These are phyloP conservation scores for Lycaon pictus DNA, from an alignment of 2,113 vertebrate species.

Conservation along the genomic window DNA sequence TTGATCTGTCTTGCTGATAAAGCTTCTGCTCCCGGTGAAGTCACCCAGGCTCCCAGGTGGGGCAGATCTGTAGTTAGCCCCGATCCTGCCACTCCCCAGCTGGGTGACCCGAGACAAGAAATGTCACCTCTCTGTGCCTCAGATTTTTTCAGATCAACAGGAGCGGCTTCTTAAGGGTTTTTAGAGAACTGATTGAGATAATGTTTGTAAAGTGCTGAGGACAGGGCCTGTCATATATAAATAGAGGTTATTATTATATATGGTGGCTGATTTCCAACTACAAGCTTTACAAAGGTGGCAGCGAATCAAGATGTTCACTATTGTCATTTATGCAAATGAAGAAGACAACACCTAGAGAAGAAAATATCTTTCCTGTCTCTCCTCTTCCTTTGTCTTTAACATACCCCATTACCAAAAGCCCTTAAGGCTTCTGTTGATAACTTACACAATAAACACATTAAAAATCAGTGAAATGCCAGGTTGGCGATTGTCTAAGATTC, in stretches of 20 bases:
- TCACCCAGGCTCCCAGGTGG: rapidly evolving
- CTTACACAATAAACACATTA: constrained; percentile 49
- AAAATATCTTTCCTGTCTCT: not conserved
- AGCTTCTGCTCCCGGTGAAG: rapidly evolving
- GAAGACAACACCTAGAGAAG: constrained; percentile 48
- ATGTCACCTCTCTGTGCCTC: not conserved
- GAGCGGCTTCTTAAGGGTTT: not conserved
- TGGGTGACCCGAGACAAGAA: not conserved
- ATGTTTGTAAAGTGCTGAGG: not conserved
- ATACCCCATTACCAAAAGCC: not conserved
- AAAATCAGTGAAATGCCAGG: constrained; percentile 53
- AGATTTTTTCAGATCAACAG: too few species aligned
- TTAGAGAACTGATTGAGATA: not conserved
- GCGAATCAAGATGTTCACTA: not conserved
- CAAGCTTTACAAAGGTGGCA: constrained; percentile 33
- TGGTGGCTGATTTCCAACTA: constrained; percentile 22
- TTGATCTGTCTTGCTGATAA: not conserved
- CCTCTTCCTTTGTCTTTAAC: not conserved
- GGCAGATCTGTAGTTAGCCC: rapidly evolving
- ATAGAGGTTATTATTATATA: not conserved
- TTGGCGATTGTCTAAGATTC: constrained; percentile 46
- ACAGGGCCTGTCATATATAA: not conserved
- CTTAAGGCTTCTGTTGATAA: constrained; percentile 42
- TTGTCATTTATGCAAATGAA: constrained; percentile 63
- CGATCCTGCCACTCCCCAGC: rapidly evolving